These are phyloP conservation scores for Rhea pennata DNA, from an alignment of 2,113 vertebrate genomes.

Conservation along the genomic window DNA sequence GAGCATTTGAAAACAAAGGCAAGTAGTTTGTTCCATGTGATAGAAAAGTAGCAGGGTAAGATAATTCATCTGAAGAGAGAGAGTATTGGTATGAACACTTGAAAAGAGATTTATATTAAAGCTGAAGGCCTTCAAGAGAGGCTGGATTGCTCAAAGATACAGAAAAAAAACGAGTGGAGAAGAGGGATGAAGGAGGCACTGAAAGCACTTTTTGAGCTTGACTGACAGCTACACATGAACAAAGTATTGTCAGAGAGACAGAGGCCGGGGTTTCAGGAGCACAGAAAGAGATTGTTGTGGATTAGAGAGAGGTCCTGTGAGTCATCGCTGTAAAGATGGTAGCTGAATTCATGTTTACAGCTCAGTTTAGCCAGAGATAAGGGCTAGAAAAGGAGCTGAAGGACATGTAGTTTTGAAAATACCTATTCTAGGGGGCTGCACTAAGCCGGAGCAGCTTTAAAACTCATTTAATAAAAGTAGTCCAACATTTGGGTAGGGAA, in stretches of 20 bases:
- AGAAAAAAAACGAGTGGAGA: conserved; percentile 8
- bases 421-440: background rate
- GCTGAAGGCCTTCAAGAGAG: background rate
- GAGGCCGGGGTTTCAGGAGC: conserved; percentile 49
- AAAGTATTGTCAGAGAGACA: conserved; percentile 59
- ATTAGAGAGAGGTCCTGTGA: conserved; percentile 52
- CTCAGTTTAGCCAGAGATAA: conserved; percentile 20
- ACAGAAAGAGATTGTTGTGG: conserved; percentile 70
- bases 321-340: conserved; percentile 31
- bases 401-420: conserved; percentile 31
- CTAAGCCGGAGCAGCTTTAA: background rate
- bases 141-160: background rate
- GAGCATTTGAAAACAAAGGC: background rate
- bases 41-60: background rate
- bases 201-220: conserved; percentile 38
- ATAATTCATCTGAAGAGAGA: background rate
- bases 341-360: conserved; percentile 50
- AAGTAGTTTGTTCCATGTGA: background rate
- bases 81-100: background rate
- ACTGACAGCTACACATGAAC: conserved; percentile 45
- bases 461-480: background rate
- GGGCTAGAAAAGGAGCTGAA: background rate
- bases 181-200: conserved; percentile 4
- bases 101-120: background rate
- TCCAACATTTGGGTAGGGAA: conserved; percentile 8